Base-by-base conservation (phyloP, 2,888 invertebrate genomes). In the Tenthredo notha region DNA sequence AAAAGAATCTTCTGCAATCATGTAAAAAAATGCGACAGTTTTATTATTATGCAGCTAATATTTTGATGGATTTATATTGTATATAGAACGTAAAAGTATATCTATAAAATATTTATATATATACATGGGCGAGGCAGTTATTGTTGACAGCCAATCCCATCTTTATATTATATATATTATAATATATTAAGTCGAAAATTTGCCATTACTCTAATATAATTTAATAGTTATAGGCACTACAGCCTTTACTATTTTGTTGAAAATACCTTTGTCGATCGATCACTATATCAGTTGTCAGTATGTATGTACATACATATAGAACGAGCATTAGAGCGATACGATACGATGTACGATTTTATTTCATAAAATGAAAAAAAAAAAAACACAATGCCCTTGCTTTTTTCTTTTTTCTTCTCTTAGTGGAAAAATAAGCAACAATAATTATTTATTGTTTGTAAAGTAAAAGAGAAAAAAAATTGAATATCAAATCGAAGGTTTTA, bases 131-230 rank as follows among this genome's bases (percentile, higher is more conserved):
- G 33, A 47, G 47, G 50, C 77, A 18, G 15, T 18, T 54, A 54
- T 29, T 54, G 77, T 77, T 77, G 77, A 77, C 77, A 77, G 50
- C 33, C 77, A 77, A 77, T 77, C 77, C 77, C 77, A 77, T 54
- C 47, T 7, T 18, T 33, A 10, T 18, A 15, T 6, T 77, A 33
- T 33, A 33, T 2, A 33, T 33, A 33, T 2, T n/a, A n/a, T n/a
- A n/a, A 33, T 74, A 74, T 74, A 74, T 74, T 43, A n/a, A 21
- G 74, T 74, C 1, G n/a, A 67, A 10, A 33, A 67, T 67, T 67
- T 25, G 3, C 29, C 33, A 67, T 67, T 67, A 67, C 67, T 67
- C 67, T 67, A 67, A 67, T 67, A 33, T 67, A 67, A 12, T 61
- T 61, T 25, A 61, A 21, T 25, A 54, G 12, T 61, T 61, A 25